Percentiles rank a stretch among this genome's conserved stretches.
phyloP scores from a whole-genome alignment of 1,140 invertebrate species.

The Drosophila subpulchrella region DNA sequence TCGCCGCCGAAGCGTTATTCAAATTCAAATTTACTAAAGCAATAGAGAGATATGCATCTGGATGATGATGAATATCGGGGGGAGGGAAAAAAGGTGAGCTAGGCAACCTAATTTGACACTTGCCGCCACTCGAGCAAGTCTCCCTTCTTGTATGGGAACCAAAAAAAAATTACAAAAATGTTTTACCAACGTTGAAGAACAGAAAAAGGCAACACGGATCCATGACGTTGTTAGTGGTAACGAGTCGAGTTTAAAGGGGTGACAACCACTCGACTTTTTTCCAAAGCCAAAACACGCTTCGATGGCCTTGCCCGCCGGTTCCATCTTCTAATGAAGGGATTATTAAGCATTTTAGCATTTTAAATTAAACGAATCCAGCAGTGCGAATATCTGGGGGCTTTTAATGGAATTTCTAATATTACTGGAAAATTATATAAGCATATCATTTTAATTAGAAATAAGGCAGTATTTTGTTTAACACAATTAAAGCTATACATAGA shows the following conservation, averaged over 20 bases:
- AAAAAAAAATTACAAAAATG: background rate
- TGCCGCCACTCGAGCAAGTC: slow-evolving; percentile 6
- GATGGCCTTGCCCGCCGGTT: background rate
- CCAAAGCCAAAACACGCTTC: slow-evolving; percentile 24
- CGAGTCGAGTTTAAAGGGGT: slow-evolving; percentile 30
- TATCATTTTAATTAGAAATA: background rate
- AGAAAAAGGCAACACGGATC: slow-evolving; percentile 39
- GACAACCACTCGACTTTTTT: slow-evolving; percentile 44
- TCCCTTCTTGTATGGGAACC: background rate
- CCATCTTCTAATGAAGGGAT: slow-evolving; percentile 29
- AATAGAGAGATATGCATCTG: slow-evolving; percentile 8
- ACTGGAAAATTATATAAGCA: no score
- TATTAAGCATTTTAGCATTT: slow-evolving; percentile 26
- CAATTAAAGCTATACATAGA: no score
- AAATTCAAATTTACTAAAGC: slow-evolving; percentile 65
- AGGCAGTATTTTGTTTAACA: no score
- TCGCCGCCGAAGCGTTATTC: slow-evolving; percentile 63
- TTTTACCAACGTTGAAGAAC: background rate
- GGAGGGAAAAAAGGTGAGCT: slow-evolving; percentile 35
- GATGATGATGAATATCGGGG: slow-evolving; percentile 3
- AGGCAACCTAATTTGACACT: slow-evolving; percentile 77
- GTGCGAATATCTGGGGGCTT: slow-evolving; percentile 11
- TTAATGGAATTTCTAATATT: background rate
- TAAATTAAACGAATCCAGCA: slow-evolving; percentile 24
- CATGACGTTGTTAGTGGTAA: slow-evolving; percentile 68